A percentile compares a stretch with the other conserved stretches of the same genome.
Conservation (phyloP, 2,113 vertebrate genomes). For the Mustelus asterias region DNA sequence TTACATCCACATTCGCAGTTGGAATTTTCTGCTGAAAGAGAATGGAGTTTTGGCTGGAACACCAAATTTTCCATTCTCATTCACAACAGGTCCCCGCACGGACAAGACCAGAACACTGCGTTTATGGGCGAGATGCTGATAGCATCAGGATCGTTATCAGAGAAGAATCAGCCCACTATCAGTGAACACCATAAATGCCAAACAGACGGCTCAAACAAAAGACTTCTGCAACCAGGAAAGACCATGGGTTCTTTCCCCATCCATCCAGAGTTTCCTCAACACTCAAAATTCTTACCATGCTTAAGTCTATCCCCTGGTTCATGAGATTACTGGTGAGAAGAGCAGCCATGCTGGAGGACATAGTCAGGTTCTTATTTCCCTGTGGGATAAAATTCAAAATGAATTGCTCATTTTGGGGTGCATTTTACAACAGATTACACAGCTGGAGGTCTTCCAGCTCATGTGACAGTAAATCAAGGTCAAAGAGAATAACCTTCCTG, state of each 20-base stretch:
- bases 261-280: background rate
- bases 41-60: no score
- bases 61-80: no score
- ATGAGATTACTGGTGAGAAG: conserved; percentile 47
- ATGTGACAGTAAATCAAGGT: background rate
- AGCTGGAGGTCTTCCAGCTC: background rate
- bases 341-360: conserved; percentile 47
- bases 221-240: background rate
- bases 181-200: background rate
- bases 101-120: no score
- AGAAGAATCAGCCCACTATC: background rate
- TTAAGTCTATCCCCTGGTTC: conserved; percentile 46
- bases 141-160: background rate
- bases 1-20: no score
- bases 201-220: background rate
- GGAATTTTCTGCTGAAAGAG: no score
- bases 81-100: no score
- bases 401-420: background rate
- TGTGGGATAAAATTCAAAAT: background rate
- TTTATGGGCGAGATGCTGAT: background rate
- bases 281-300: conserved; percentile 41
- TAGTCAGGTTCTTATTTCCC: conserved; percentile 28
- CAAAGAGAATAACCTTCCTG: background rate
- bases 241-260: background rate
- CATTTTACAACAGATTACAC: background rate